These are phyloP conservation scores for Antigone vipio DNA, from an alignment of 2,113 vertebrate genomes.

Conservation along the genomic window DNA sequence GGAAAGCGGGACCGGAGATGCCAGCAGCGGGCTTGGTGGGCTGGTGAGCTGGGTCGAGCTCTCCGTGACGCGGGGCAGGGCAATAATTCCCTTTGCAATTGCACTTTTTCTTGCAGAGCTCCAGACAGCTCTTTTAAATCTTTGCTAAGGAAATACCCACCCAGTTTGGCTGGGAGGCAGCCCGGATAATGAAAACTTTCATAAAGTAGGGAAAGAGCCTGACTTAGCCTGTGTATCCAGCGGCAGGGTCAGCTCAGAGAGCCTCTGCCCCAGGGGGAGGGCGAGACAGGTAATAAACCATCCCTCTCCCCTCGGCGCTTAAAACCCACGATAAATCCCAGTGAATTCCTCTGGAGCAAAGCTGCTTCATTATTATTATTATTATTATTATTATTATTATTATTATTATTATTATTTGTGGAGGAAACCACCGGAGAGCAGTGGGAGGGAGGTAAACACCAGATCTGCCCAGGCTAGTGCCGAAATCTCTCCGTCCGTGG, in stretches of 20 bases:
- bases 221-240: slow-evolving; percentile 4
- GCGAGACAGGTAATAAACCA: slow-evolving; percentile 46
- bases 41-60: neutral
- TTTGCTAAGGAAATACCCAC: slow-evolving; percentile 21
- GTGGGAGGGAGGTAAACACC: slow-evolving; percentile 16
- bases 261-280: neutral
- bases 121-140: slow-evolving; percentile 37
- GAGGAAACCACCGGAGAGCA: neutral
- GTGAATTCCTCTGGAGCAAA: neutral
- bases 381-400: neutral
- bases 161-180: slow-evolving; percentile 30
- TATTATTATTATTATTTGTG: neutral
- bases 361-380: neutral
- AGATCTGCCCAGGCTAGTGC: slow-evolving; percentile 5
- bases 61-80: accelerated
- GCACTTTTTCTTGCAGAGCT: slow-evolving; percentile 5
- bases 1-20: neutral
- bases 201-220: slow-evolving; percentile 3
- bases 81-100: neutral
- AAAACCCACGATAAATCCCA: neutral
- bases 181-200: slow-evolving; percentile 49
- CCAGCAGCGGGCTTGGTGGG: neutral
- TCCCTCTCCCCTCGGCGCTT: neutral
- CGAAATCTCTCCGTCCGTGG: accelerated
- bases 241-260: slow-evolving; percentile 41